phyloP scores from a whole-genome alignment of 2,888 invertebrate species.

The Hoplodrina ambigua region DNA sequence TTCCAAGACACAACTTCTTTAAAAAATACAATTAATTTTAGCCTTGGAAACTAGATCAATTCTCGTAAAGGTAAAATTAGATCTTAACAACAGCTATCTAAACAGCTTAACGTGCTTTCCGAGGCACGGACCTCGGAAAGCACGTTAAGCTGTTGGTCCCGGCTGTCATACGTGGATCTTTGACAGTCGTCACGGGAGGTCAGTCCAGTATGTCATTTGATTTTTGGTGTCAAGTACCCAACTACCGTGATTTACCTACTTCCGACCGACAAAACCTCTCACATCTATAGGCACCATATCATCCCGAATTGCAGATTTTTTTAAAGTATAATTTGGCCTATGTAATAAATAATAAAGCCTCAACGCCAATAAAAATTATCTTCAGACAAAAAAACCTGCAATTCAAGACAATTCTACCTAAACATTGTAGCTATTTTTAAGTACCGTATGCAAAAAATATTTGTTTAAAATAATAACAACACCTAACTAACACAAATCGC shows the following conservation, averaged over 20 bases:
- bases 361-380: slow-evolving; percentile 4
- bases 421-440: slow-evolving; percentile 42
- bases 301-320: slow-evolving; percentile 30
- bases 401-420: slow-evolving; percentile 16
- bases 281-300: slow-evolving; percentile 12
- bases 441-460: slow-evolving; percentile 46
- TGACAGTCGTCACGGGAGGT: too few species aligned
- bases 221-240: too few species aligned
- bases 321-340: slow-evolving; percentile 26
- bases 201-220: too few species aligned
- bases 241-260: background rate
- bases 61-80: too few species aligned
- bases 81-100: too few species aligned
- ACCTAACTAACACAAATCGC: slow-evolving; percentile 32
- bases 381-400: slow-evolving; percentile 42
- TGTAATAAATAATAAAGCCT: slow-evolving; percentile 53
- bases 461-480: slow-evolving; percentile 51
- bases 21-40: too few species aligned
- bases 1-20: too few species aligned
- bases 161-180: too few species aligned
- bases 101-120: too few species aligned
- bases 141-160: too few species aligned
- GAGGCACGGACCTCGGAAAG: too few species aligned
- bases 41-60: too few species aligned
- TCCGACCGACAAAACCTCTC: background rate